Base-by-base conservation (phyloP, 2,797 vertebrate species). In the Parauchenoglanis punctatus region DNA sequence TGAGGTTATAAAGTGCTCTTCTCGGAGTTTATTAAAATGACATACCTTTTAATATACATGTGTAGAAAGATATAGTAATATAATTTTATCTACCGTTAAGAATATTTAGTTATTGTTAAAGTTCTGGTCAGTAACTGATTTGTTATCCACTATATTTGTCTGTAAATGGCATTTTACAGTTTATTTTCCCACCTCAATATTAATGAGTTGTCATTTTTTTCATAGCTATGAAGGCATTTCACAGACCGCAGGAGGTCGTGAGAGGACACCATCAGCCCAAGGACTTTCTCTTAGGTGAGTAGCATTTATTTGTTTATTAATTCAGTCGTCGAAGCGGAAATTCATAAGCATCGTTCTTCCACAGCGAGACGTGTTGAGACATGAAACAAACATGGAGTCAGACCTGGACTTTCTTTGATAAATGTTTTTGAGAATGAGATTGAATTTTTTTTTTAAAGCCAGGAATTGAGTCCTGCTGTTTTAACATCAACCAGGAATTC, bases 201-300 rank as follows among this genome's bases (percentile, higher is more conserved):
- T 20, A 46, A 65, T 28, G 25, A 28, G 13, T 6, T 31, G 59
- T 65, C 7, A 2, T 49, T 78, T 31, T 31, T 44, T 10, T 17
- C 4, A 10, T 49, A 83, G 81, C 44, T 83, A 83, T 67, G 61
- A 67, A 83, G 44, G 81, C 8, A 52, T 52, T 83, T 67, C 63
- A 18, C 25, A 31, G n/a, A 83, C 25, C n/a, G 0, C 12, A 11
- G 23, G n/a, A 67, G 44, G 15, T 31, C 17, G 46, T 11, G 44
- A 67, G 59, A 65, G 44, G 44, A 49, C 7, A 10, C 40, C 81
- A 0, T 4, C 44, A 67, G 61, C 61, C 20, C 61, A 49, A 12
- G 81, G 67, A 0, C 7, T 67, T 52, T 67, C 46, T 23, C 81
- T 67, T 28, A 4, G 44, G 81, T 83, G n/a, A 83, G 61, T 83